Evolutionary conservation across 1,140 invertebrate species (phyloP).

Genomic region (Drosophila ercepeae): DNA sequence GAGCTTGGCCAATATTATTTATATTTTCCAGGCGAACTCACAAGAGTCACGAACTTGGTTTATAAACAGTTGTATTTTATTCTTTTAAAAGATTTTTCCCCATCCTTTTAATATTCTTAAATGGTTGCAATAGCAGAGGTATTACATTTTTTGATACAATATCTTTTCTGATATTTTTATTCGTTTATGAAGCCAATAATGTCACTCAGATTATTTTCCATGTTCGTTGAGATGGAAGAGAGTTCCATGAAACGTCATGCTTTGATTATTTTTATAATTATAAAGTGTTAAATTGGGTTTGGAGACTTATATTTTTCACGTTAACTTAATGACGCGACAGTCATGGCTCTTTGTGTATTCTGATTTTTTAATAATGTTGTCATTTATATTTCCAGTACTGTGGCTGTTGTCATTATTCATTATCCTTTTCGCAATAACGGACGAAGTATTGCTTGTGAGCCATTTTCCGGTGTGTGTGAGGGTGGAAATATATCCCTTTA

Average conservation of each 20-base stretch:
- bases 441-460: slow-evolving; percentile 36
- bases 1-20: neutral
- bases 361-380: slow-evolving; percentile 70
- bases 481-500: slow-evolving; percentile 26
- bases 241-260: no score
- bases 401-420: slow-evolving; percentile 64
- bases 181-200: no score
- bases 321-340: slow-evolving; percentile 59
- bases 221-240: no score
- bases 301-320: slow-evolving; percentile 20
- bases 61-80: neutral
- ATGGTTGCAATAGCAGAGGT: no score
- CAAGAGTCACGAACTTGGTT: neutral
- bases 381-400: slow-evolving; percentile 59
- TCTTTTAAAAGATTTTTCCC: neutral
- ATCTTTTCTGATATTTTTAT: no score
- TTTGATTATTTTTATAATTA: neutral
- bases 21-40: neutral
- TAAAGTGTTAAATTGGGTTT: neutral
- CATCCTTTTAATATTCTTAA: no score
- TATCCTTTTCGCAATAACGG: slow-evolving; percentile 44
- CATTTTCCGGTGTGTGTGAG: slow-evolving; percentile 5
- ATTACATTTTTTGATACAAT: no score
- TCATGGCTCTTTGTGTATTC: slow-evolving; percentile 29
- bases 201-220: no score